Conservation (phyloP, 2,888 invertebrate species). For the Scaptodrosophila latifasciaeformis region DNA sequence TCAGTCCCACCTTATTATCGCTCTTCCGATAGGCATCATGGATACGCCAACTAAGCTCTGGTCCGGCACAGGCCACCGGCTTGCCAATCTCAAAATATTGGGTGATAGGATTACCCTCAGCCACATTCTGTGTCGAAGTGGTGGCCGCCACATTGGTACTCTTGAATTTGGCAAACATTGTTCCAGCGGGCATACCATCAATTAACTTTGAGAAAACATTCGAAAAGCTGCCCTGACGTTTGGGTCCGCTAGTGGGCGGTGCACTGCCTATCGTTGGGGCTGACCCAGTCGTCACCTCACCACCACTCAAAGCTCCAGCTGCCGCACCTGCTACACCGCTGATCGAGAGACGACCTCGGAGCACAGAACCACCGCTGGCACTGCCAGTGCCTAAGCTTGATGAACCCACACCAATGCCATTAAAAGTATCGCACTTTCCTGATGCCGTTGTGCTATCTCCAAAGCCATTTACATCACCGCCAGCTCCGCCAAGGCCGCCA, state of each 20-base stretch:
- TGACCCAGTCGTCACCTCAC: constrained; percentile 31
- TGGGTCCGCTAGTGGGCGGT: constrained; percentile 38
- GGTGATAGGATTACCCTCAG: constrained; percentile 88
- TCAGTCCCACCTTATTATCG: constrained; percentile 87
- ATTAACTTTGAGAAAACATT: constrained; percentile 75
- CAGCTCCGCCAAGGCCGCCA: constrained; percentile 8
- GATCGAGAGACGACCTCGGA: constrained; percentile 55
- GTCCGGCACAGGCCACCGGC: constrained; percentile 87
- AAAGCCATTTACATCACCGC: constrained; percentile 50
- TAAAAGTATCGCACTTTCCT: constrained; percentile 45
- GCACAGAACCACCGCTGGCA: constrained; percentile 1
- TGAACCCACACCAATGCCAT: constrained; percentile 35
- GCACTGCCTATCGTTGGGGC: constrained; percentile 47
- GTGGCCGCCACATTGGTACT: constrained; percentile 76
- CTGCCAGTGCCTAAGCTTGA: constrained; percentile 3
- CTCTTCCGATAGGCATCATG: constrained; percentile 91
- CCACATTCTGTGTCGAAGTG: constrained; percentile 76
- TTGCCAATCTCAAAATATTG: constrained; percentile 91
- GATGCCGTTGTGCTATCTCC: constrained; percentile 27
- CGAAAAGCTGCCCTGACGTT: constrained; percentile 73
- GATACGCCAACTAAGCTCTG: constrained; percentile 93
- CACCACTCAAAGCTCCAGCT: too few relatives aligned
- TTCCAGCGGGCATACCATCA: constrained; percentile 76
- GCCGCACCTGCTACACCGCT: constrained; percentile 30
- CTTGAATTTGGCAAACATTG: constrained; percentile 86